Base-by-base conservation (phyloP, 1,140 invertebrate genomes). In the Saccostrea glomerata region DNA sequence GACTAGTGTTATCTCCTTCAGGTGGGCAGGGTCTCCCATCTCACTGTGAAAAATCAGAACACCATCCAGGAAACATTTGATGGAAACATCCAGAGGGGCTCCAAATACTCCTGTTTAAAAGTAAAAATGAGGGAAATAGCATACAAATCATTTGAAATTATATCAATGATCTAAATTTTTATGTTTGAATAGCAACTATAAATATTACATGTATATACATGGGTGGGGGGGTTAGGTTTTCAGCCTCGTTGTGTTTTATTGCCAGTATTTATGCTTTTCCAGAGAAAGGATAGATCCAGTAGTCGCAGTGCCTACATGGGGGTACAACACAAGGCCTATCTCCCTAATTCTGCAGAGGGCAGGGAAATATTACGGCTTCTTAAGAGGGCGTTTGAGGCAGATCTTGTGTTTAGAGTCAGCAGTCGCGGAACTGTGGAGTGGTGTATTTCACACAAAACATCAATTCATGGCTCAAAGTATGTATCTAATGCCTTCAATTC, bases 1-100 rank as follows among this genome's bases (percentile, higher is more conserved):
- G 2, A 92, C 89, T 15, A 92, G 82, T 12, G 90, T 87, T 2
- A 92, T 87, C 60, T 91, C 89, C 55, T 86, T 56, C 30, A 92
- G 82, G 15, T 82, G 47, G 25, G 15, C 40, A 2, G 13, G 54
- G 11, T 88, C 55, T 55, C 47, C 23, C 30, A 36, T 82, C 5
- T 66, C 66, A 63, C 86, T 82, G 47, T 58, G 66, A 63, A 86
- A 91, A 20, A 90, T 54, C 54, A 91, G 54, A 13, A 91, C 66
- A 70, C 88, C 91, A 60, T 91, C 90, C 56, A 91, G 36, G 55
- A 91, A 91, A 70, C 90, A 89, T 60, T 88, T 58, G 11, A 92
- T 85, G 82, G 88, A 90, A 5, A 86, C 63, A 25, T 92, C 90
- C 25, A 89, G 30, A 4, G 89, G 89, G 11, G 88, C 86, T 23